Evolutionary conservation across 2,797 vertebrate genomes (phyloP).

Genomic region (Eospalax fontanierii): DNA sequence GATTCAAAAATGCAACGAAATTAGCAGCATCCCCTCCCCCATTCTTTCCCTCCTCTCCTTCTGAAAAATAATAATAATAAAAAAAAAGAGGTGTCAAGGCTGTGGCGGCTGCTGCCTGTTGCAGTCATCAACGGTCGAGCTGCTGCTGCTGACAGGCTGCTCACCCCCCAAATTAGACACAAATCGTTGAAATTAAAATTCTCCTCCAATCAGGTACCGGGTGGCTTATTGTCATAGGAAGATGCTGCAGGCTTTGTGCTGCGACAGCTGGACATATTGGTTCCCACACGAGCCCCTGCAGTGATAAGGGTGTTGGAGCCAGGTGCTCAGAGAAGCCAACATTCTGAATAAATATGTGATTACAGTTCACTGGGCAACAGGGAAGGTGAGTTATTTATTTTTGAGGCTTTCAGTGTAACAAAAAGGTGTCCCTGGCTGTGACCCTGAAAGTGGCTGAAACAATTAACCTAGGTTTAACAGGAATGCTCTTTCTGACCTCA

Average conservation of each 20-base stretch:
- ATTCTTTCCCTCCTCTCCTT: background rate
- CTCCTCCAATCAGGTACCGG: slow-evolving; percentile 74
- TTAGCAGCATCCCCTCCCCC: slow-evolving; percentile 79
- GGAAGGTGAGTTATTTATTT: background rate
- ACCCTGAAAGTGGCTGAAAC: background rate
- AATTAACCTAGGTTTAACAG: background rate
- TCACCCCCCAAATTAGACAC: slow-evolving; percentile 84
- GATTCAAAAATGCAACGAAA: slow-evolving; percentile 86
- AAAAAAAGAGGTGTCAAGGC: slow-evolving; percentile 37
- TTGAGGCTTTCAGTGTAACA: background rate
- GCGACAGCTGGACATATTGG: slow-evolving; percentile 75
- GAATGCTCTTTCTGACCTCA: too few relatives aligned
- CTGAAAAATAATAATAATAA: slow-evolving; percentile 66
- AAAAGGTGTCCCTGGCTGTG: background rate
- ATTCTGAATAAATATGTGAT: slow-evolving; percentile 34
- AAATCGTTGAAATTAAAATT: slow-evolving; percentile 81
- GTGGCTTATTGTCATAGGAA: slow-evolving; percentile 77
- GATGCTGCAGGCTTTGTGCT: slow-evolving; percentile 16
- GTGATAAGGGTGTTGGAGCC: slow-evolving; percentile 74
- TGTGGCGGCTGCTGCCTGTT: slow-evolving; percentile 47
- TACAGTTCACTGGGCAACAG: accelerated
- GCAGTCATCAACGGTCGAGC: slow-evolving; percentile 39
- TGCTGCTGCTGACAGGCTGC: slow-evolving; percentile 76
- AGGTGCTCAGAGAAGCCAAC: slow-evolving; percentile 76
- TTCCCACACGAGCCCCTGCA: slow-evolving; percentile 30